Evolutionary conservation across 2,113 vertebrate genomes (phyloP).

Genomic region (Lasiurus borealis): DNA sequence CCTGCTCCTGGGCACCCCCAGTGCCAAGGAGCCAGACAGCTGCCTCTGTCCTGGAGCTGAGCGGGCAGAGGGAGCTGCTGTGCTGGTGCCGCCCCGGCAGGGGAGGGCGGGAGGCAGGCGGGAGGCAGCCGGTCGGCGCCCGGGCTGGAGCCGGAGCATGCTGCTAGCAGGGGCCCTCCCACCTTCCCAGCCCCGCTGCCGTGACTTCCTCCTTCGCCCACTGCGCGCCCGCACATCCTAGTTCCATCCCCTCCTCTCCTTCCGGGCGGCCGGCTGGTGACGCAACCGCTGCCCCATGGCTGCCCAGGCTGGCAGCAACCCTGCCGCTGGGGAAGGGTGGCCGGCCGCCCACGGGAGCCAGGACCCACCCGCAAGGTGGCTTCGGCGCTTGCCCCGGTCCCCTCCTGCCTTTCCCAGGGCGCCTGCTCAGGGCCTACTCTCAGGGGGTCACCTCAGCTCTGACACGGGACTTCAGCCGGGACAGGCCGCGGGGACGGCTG

Average conservation of each 20-base stretch:
- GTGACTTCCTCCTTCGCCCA: constrained; percentile 68
- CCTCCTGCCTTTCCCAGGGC: neutral
- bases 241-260: neutral
- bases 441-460: too few relatives aligned
- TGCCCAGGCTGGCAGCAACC: neutral
- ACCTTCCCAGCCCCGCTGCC: neutral
- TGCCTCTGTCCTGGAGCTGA: fast-evolving
- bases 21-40: neutral
- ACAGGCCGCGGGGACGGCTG: neutral
- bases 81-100: neutral
- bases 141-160: neutral
- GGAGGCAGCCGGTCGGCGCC: neutral
- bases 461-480: too few relatives aligned
- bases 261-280: neutral
- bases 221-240: fast-evolving
- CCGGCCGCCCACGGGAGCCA: neutral
- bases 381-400: fast-evolving
- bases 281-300: neutral
- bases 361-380: fast-evolving
- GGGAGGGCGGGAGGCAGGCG: neutral
- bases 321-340: neutral
- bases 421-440: neutral
- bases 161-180: neutral
- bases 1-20: neutral
- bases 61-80: neutral